phyloP scores from a whole-genome alignment of 1,140 invertebrate species.

The Drosophila sproati region DNA sequence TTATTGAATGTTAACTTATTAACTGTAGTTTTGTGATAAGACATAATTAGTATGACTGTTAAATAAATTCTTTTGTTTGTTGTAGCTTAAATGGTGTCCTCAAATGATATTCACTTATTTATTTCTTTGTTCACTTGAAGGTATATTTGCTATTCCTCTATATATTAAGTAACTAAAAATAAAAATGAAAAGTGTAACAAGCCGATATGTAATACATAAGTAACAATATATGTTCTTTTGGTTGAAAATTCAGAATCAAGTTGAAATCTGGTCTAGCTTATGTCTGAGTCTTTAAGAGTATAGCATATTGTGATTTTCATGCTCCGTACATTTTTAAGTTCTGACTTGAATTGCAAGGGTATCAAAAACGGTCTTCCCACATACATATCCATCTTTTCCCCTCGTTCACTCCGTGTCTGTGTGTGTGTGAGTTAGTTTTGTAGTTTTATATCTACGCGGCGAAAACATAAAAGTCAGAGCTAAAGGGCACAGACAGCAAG shows the following conservation, averaged over 20 bases:
- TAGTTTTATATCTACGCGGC: conserved; percentile 64
- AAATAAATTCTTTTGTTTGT: not conserved
- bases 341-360: conserved; percentile 32
- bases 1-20: too few relatives aligned
- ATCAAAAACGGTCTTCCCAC: conserved; percentile 22
- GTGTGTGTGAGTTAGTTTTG: conserved; percentile 49
- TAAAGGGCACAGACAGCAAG: conserved; percentile 74
- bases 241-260: too few relatives aligned
- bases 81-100: too few relatives aligned
- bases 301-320: conserved; percentile 13
- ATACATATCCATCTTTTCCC: conserved; percentile 3
- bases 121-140: not conserved
- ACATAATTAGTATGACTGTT: too few relatives aligned
- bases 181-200: too few relatives aligned
- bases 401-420: conserved; percentile 12
- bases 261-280: too few relatives aligned
- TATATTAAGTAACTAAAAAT: not conserved
- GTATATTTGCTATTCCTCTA: not conserved
- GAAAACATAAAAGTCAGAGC: conserved; percentile 78
- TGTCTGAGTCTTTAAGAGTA: not conserved
- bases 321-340: conserved; percentile 18
- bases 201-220: too few relatives aligned
- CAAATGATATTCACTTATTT: not conserved
- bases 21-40: too few relatives aligned
- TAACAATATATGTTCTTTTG: too few relatives aligned